Conservation (phyloP, 2,888 invertebrate species). For the Campopleginae sp. region DNA sequence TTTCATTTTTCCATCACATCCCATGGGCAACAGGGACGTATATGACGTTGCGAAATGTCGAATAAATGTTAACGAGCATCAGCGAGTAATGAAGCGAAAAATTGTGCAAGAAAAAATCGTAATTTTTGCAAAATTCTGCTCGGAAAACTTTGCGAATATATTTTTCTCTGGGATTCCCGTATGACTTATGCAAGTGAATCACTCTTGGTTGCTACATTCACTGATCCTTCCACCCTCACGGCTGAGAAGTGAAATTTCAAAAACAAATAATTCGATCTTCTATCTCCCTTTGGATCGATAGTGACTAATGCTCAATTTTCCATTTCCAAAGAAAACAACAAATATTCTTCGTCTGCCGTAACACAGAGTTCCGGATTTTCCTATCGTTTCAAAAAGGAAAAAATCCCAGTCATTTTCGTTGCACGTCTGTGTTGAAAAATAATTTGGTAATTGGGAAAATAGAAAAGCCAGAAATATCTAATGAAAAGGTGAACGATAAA, state of each 20-base stretch:
- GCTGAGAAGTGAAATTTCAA: background rate
- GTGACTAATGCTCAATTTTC: background rate
- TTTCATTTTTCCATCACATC: background rate
- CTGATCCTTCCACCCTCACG: background rate
- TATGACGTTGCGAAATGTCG: background rate
- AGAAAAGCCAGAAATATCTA: no score
- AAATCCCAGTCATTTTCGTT: background rate
- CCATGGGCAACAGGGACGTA: background rate
- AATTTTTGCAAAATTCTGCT: background rate
- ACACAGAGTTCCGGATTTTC: background rate
- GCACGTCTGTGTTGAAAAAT: no score
- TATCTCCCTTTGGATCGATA: background rate
- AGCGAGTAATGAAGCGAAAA: background rate
- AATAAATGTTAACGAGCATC: background rate
- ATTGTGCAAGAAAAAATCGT: background rate
- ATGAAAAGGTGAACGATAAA: no score
- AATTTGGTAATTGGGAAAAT: no score
- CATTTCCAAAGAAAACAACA: background rate
- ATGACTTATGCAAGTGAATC: constrained; percentile 15
- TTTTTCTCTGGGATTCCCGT: constrained; percentile 20
- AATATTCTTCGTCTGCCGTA: background rate
- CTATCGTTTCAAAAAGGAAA: background rate
- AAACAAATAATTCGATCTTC: background rate
- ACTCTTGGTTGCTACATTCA: background rate
- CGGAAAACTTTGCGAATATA: background rate